These are phyloP conservation scores for Leptinotarsa tumamoca DNA, from an alignment of 2,888 invertebrate genomes.

Conservation along the genomic window DNA sequence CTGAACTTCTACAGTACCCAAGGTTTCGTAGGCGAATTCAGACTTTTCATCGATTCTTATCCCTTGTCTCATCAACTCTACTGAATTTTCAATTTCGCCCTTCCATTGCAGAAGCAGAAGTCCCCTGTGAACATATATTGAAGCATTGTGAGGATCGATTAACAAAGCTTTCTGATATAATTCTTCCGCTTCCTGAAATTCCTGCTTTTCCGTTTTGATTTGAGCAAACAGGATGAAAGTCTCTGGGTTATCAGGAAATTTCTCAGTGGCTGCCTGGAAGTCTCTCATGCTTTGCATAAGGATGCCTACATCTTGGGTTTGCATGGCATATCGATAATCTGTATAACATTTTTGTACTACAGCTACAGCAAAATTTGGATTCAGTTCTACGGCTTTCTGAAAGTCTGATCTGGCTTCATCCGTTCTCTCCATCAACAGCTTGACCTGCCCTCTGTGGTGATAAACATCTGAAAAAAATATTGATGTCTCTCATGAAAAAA, in stretches of 20 bases:
- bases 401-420: constrained; percentile 87
- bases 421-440: constrained; percentile 83
- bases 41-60: constrained; percentile 91
- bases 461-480: constrained; percentile 79
- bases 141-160: constrained; percentile 87
- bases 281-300: constrained; percentile 76
- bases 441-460: constrained; percentile 92
- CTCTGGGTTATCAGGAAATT: constrained; percentile 88
- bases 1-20: constrained; percentile 95
- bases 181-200: constrained; percentile 85
- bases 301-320: constrained; percentile 67
- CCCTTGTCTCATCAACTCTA: constrained; percentile 82
- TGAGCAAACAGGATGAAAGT: constrained; percentile 86
- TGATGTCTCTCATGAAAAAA: background rate
- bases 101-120: constrained; percentile 86
- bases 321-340: constrained; percentile 74
- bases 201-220: constrained; percentile 86
- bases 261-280: constrained; percentile 81
- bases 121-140: constrained; percentile 88
- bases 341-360: constrained; percentile 92
- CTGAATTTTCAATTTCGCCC: constrained; percentile 83
- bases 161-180: constrained; percentile 85
- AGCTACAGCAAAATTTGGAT: constrained; percentile 87
- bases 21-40: constrained; percentile 94
- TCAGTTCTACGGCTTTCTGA: constrained; percentile 82